phyloP scores from a whole-genome alignment of 2,888 invertebrate species.

The Cerastoderma edule region DNA sequence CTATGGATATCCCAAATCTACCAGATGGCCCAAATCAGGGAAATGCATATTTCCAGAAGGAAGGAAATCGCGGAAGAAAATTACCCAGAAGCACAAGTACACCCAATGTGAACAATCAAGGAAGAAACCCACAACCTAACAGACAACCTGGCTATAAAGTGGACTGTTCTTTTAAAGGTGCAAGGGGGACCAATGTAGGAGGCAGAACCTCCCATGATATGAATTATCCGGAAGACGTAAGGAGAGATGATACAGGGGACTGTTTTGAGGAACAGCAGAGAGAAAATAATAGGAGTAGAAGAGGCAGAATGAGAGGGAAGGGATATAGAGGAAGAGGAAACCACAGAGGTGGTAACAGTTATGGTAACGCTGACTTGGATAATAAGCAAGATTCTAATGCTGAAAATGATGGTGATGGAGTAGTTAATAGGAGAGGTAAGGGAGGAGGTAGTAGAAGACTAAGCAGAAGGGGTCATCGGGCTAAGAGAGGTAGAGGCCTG shows the following conservation, averaged over 20 bases:
- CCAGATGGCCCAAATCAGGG: background rate
- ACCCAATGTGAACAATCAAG: slow-evolving; percentile 7
- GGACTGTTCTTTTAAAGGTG: background rate
- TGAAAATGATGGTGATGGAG: background rate
- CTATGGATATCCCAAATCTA: background rate
- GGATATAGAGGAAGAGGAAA: background rate
- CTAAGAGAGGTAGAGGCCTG: no score
- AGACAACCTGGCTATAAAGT: background rate
- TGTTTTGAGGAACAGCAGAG: background rate
- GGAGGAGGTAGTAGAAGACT: background rate
- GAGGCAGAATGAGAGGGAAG: background rate
- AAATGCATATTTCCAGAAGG: background rate
- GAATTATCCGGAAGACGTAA: background rate
- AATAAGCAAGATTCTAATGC: background rate
- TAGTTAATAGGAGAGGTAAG: background rate
- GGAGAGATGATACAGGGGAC: background rate
- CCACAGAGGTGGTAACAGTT: background rate
- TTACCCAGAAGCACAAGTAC: slow-evolving; percentile 16
- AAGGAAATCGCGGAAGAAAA: background rate
- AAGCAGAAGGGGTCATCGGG: background rate
- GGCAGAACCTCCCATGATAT: no score
- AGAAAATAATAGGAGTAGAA: background rate
- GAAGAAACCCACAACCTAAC: background rate
- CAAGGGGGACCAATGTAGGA: background rate
- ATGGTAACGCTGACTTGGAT: background rate